Conservation (phyloP, 2,797 vertebrate genomes). For the Potorous gilbertii region DNA sequence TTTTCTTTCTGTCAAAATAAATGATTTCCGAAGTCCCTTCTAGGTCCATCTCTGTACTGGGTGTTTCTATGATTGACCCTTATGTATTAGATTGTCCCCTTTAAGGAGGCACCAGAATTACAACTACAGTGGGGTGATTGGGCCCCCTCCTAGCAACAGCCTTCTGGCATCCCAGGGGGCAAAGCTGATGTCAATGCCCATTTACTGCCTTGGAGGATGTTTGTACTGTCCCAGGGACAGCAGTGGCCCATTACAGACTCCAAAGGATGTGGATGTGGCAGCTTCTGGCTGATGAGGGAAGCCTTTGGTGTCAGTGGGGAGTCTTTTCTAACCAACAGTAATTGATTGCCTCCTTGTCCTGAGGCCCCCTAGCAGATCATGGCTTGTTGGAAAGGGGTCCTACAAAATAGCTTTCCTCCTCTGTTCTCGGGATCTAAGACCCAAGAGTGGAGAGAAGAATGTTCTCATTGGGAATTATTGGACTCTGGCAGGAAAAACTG, state of each 20-base stretch:
- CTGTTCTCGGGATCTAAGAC: background rate
- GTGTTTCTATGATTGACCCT: background rate
- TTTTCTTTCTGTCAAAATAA: background rate
- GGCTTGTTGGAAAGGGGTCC: background rate
- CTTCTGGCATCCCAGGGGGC: background rate
- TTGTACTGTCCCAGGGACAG: background rate
- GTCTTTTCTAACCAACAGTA: background rate
- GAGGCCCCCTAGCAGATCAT: background rate
- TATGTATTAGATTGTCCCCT: background rate
- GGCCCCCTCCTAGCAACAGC: background rate
- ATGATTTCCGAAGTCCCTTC: background rate
- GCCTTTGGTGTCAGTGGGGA: background rate
- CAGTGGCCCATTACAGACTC: background rate
- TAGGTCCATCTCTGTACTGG: background rate
- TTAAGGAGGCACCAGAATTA: background rate
- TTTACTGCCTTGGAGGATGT: background rate
- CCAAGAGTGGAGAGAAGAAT: background rate
- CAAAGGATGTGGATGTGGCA: background rate
- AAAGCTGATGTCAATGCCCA: background rate
- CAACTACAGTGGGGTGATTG: background rate
- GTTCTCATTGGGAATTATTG: background rate
- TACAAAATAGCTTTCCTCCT: background rate
- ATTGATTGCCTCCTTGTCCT: background rate
- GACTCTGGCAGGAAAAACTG: slow-evolving; percentile 76
- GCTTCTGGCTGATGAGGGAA: background rate